These are phyloP conservation scores for Solen grandis DNA, from an alignment of 1,140 invertebrate species.

Conservation along the genomic window DNA sequence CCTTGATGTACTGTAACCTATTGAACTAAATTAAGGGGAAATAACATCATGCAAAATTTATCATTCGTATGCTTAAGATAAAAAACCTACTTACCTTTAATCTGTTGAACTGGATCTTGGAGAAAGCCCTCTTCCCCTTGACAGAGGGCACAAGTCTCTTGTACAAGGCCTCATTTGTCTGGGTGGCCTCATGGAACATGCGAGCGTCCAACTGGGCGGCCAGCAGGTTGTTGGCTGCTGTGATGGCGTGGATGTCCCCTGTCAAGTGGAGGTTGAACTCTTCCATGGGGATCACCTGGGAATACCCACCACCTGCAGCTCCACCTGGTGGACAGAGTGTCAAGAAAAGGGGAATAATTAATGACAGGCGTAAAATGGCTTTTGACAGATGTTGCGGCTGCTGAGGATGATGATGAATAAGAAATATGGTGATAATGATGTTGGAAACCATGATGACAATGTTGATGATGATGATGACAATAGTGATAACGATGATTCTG, in stretches of 20 bases:
- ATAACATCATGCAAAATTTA: too few species aligned
- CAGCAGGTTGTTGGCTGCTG: constrained; percentile 98
- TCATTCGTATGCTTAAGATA: constrained; percentile 1
- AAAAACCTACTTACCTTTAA: constrained; percentile 80
- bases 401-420: too few species aligned
- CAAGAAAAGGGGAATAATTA: too few species aligned
- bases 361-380: too few species aligned
- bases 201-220: constrained; percentile 93
- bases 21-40: too few species aligned
- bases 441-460: too few species aligned
- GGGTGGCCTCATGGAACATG: constrained; percentile 97
- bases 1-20: too few species aligned
- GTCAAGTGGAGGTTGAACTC: constrained; percentile 99
- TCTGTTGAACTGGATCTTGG: constrained; percentile 89
- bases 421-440: too few species aligned
- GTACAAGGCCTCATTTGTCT: constrained; percentile 92
- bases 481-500: too few species aligned
- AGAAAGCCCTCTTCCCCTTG: constrained; percentile 90
- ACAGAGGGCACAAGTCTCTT: constrained; percentile 91
- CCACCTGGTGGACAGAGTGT: constrained; percentile 84
- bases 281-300: constrained; percentile 99
- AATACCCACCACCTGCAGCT: constrained; percentile 96
- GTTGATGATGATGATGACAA: too few species aligned
- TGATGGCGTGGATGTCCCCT: constrained; percentile 99
- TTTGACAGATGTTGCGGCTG: too few species aligned